Evolutionary conservation across 2,113 vertebrate genomes (phyloP), one percentile per base, ranked within the genome.

Genomic region (Atlantisia rogersi): DNA sequence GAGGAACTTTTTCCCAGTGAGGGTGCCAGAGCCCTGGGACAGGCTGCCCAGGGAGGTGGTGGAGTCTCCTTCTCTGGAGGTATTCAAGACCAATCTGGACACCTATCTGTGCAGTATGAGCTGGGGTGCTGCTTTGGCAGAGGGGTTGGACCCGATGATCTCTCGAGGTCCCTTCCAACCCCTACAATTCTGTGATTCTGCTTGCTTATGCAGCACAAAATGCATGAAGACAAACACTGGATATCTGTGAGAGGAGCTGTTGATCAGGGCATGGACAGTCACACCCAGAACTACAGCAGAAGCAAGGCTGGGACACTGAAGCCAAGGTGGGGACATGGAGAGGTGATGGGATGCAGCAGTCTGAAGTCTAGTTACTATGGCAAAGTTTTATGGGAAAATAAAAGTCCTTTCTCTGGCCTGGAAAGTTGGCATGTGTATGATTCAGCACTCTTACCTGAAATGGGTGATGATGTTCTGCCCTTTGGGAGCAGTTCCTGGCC

Each of bases 401-500:
- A 15, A 67, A 90, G 16, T 64, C 29, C 26, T 10, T 69, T 76
- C 10, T 42, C 69, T 65, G 29, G 20, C 39, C 59, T 0, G 0
- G 29, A 73, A 40, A 22, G 13, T 64, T 82, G 29, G 4, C 4
- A 6, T 18, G 9, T 65, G 17, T 52, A 2, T 58, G 20, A 44
- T 77, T 53, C 39, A 90, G 76, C 10, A 46, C 40, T 37, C 25
- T 75, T 29, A 31, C 24, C 52, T 79, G 58, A 82, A 77, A 70
- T 28, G 15, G 4, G 31, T 3, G 4, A 64, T 79, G 65, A 53
- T 0, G 0, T 90, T 77, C 44, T 78, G 35, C 40, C 15, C 12
- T 84, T 78, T 58, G 29, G 32, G 28, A 83, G 13, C 39, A 60
- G 25, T 28, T 8, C 18, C 12, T 88, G 50, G 7, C 42, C 44